Evolutionary conservation across 1,140 invertebrate species (phyloP).

Genomic region (Drosophila neocordata): DNA sequence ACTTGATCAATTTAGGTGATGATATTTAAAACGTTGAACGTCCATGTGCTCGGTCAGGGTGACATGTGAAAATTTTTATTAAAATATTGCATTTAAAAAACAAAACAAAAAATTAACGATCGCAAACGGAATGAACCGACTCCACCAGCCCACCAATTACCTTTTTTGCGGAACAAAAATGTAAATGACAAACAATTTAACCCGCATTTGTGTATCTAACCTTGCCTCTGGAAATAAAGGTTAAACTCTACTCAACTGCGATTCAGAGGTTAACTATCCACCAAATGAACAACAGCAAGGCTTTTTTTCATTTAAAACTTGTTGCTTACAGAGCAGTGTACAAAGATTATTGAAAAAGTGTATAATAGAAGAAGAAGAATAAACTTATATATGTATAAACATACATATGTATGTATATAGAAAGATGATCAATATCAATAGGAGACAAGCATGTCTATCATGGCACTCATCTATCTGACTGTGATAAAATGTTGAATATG

Average conservation of each 20-base stretch:
- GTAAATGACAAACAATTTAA: constrained; percentile 3
- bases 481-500: too few species aligned
- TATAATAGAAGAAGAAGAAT: neutral
- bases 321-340: neutral
- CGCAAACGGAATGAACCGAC: constrained; percentile 7
- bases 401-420: too few species aligned
- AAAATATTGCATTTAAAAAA: neutral
- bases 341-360: neutral
- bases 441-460: too few species aligned
- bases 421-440: too few species aligned
- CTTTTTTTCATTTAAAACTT: neutral
- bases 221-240: constrained; percentile 13
- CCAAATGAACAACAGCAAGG: constrained; percentile 1
- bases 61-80: neutral
- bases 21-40: neutral
- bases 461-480: too few species aligned
- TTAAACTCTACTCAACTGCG: neutral
- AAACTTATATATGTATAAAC: too few species aligned
- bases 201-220: constrained; percentile 8
- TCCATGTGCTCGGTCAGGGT: neutral
- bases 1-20: neutral
- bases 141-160: neutral
- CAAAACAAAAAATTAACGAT: constrained; percentile 1
- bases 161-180: constrained; percentile 9
- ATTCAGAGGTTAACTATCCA: constrained; percentile 9